Percentiles rank a stretch among this genome's conserved stretches.
phyloP scores from a whole-genome alignment of 2,797 vertebrate species.

The Petrocephalus sullivani region DNA sequence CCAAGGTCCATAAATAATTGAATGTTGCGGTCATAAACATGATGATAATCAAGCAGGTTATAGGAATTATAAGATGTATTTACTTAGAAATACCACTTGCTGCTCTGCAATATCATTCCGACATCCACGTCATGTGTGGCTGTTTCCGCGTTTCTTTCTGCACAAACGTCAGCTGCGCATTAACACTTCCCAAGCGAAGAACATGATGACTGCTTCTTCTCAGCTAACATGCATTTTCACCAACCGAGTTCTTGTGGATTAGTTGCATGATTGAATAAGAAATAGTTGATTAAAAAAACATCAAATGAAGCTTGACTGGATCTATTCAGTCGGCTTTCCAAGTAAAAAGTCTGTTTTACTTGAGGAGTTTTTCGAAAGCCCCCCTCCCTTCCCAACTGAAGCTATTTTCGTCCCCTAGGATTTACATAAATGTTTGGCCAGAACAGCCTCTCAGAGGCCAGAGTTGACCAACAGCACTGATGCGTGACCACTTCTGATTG shows the following conservation, averaged over 20 bases:
- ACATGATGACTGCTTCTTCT: background rate
- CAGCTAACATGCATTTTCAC: background rate
- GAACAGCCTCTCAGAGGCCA: constrained; percentile 55
- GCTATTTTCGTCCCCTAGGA: constrained; percentile 49
- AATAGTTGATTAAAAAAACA: background rate
- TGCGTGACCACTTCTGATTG: constrained; percentile 45
- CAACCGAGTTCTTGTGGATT: background rate
- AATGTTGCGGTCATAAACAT: background rate
- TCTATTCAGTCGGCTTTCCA: background rate
- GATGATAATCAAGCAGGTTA: background rate
- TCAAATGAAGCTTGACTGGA: background rate
- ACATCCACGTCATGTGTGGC: background rate
- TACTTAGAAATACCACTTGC: background rate
- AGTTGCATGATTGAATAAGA: background rate
- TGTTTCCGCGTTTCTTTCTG: background rate
- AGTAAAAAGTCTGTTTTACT: constrained; percentile 44
- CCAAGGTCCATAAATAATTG: background rate
- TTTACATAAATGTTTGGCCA: constrained; percentile 60
- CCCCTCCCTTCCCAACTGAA: constrained; percentile 40
- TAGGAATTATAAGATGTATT: background rate
- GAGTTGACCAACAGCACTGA: constrained; percentile 48
- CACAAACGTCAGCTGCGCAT: background rate
- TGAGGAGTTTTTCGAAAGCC: constrained; percentile 52
- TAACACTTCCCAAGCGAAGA: background rate
- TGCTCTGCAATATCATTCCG: background rate